Evolutionary conservation across 1,140 invertebrate genomes (phyloP).

Genomic region (Trypoxylus dichotomus): DNA sequence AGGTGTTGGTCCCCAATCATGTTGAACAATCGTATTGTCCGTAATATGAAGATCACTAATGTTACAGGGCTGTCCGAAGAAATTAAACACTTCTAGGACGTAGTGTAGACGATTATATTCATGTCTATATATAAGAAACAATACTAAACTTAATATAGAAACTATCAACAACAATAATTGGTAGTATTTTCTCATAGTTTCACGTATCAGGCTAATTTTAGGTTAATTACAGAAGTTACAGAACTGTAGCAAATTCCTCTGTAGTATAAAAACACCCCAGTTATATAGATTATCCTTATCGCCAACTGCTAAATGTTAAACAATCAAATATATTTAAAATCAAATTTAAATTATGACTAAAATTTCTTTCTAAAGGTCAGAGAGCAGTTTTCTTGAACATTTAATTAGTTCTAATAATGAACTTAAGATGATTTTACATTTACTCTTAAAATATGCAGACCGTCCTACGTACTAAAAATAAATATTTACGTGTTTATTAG

Average conservation of each 20-base stretch:
- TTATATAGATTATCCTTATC: background rate
- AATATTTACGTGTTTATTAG: too few species aligned
- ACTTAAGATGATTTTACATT: too few species aligned
- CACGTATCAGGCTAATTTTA: conserved; percentile 10
- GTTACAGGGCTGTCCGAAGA: conserved; percentile 67
- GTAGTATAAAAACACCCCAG: background rate
- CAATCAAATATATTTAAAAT: background rate
- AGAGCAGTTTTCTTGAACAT: too few species aligned
- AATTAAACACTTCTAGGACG: conserved; percentile 75
- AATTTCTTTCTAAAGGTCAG: too few species aligned
- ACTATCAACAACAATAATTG: conserved; percentile 68
- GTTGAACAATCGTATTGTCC: conserved; percentile 52
- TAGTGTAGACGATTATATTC: conserved; percentile 75
- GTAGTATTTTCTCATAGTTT: conserved; percentile 73
- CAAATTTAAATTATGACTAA: too few species aligned
- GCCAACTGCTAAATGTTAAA: background rate
- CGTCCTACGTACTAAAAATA: too few species aligned
- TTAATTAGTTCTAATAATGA: too few species aligned
- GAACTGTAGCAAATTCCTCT: too few species aligned
- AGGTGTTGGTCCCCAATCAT: conserved; percentile 50
- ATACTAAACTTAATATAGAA: conserved; percentile 67
- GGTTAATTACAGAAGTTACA: too few species aligned
- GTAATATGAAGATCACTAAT: conserved; percentile 56
- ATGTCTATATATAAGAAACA: conserved; percentile 73
- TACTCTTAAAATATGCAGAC: too few species aligned